phyloP scores from a whole-genome alignment of 2,888 invertebrate genomes.

The Drosophila peninsularis region DNA sequence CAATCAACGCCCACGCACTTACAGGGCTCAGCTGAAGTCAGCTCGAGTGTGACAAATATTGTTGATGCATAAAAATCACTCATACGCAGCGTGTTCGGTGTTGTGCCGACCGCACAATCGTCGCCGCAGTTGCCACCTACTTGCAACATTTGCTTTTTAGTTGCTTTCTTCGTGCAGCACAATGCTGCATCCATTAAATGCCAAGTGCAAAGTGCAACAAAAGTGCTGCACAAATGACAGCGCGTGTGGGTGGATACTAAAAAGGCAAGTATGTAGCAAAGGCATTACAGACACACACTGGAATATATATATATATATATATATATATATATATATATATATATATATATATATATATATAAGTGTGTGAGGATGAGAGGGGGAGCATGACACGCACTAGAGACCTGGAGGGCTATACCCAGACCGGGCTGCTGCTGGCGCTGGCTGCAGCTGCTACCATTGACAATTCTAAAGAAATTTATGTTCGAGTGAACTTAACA shows the following conservation, averaged over 20 bases:
- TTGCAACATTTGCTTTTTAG: constrained; percentile 1
- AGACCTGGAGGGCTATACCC: constrained; percentile 42
- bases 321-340: neutral
- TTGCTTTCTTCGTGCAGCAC: constrained; percentile 7
- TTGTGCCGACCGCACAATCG: neutral
- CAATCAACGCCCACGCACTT: constrained; percentile 51
- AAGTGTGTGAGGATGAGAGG: neutral
- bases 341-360: neutral
- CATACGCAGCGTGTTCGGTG: constrained; percentile 48
- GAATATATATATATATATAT: neutral
- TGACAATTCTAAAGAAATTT: constrained; percentile 71
- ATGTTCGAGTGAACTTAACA: constrained; percentile 70
- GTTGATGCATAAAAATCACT: constrained; percentile 66
- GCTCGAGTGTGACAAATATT: constrained; percentile 60
- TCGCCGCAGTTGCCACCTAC: constrained; percentile 3
- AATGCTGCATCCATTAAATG: constrained; percentile 63
- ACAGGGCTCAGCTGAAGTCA: constrained; percentile 36
- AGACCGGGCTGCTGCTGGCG: constrained; percentile 23
- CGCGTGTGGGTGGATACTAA: constrained; percentile 19
- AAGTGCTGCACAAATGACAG: constrained; percentile 56
- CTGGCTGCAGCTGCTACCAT: constrained; percentile 58
- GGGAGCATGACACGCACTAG: constrained; percentile 15
- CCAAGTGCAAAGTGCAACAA: constrained; percentile 70
- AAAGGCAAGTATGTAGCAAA: constrained; percentile 36
- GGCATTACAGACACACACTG: neutral